Evolutionary conservation across 2,888 invertebrate genomes (phyloP), one percentile per base, ranked within the genome.

Genomic region (Ennomos fuscantarius): DNA sequence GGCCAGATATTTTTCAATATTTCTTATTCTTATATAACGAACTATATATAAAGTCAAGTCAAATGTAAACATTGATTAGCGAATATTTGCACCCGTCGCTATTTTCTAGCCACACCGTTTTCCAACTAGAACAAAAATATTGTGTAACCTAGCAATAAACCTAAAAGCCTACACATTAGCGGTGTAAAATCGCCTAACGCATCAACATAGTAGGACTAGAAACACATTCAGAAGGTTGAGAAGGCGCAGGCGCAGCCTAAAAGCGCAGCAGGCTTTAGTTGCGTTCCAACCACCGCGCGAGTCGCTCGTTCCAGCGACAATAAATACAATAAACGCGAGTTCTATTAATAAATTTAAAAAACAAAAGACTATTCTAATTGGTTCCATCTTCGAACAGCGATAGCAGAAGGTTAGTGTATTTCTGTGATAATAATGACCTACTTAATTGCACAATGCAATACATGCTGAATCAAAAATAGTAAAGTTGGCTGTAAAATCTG

Each of bases 191-290:
- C 48, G 36, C 53, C 60, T 57, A 47, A 44, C 43, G 24, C 24
- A 40, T 43, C 47, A 32, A 55, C 58, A 43, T 48, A 55, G 51
- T 59, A 51, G 57, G 54, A 54, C 54, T 59, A 51, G 55, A 55
- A 58, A 43, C 40, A 41, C 55, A 62, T 62, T 63, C 41, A 63
- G 58, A 63, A 55, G 55, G 59, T 41, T 60, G 34, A 31, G 24
- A 42, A 68, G 66, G 62, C 72, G 72, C 76, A 65, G 44, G 54
- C 47, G 47, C 36, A 54, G 37, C 45, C 41, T 65, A 62, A 54
- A 55, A 42, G 36, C 46, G 32, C 31, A 13, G 9, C 6, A 62
- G 60, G 57, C 68, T 65, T 70, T 65, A 76, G 76, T 76, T 63
- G 58, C 55, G 62, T 63, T 62, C 58, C 12, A 64, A 62, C 47